Evolutionary conservation across 2,113 vertebrate genomes (phyloP), one percentile per base, ranked within the genome.

Genomic region (Scophthalmus maximus): DNA sequence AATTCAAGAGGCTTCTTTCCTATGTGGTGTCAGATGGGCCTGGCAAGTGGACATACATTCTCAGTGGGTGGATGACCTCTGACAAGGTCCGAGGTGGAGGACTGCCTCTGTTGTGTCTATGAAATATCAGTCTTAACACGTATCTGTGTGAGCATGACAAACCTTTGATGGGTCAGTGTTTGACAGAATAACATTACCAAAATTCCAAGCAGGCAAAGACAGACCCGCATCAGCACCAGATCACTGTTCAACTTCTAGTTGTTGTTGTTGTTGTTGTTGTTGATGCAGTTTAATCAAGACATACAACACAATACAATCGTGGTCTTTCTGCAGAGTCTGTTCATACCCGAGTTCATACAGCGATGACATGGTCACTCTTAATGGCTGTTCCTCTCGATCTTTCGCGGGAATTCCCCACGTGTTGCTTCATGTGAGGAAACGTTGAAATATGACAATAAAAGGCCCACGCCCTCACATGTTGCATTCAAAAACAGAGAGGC

Each of bases 381-480:
- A 40, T 40, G 36, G 44, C 20, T 9, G 44, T 47, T 73, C 22
- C 42, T 36, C 15, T 57, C 1, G 15, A 38, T n/a, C 9, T 34
- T 64, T 57, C 38, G 42, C 68, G 76, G 86, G 84, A 84, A 73
- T 70, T 73, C 29, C 80, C 84, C 71, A 66, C 76, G 42, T 79
- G 83, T 78, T 34, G 34, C 20, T 56, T 67, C 47, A 52, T 8
- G 25, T 18, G 3, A 5, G 3, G 32, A 72, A 55, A 1, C 12
- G n/a, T n/a, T n/a, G n/a, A 26, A 0, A 85, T 40, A 44, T 25
- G 1, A 25, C 61, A 73, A 73, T 30, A 0, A 46, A 9, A n/a
- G n/a, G 17, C 18, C 18, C 0, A 18, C 3, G 2, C 17, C 42
- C 6, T 8, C 42, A n/a, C 8, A 18, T 46, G 18, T 1, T 9